Base-by-base conservation (phyloP, 1,140 invertebrate species). In the Liolophura sinensis region DNA sequence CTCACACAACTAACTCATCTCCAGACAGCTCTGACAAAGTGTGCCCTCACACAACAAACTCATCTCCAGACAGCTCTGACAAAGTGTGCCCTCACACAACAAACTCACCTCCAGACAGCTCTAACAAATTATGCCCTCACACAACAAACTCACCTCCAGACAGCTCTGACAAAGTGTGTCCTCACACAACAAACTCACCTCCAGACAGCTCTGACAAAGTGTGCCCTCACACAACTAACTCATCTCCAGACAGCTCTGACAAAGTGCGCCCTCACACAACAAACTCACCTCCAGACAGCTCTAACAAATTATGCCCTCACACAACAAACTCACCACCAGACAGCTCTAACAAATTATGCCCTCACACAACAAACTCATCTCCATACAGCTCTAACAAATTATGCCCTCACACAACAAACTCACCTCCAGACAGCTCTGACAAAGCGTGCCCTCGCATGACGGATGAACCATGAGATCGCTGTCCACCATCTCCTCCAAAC, bases 21-120 rank as follows among this genome's bases (percentile, higher is more conserved):
- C 85, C 31, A 90, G 85, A 76, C 90, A 91, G 40, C 74, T 76
- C 62, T 88, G 84, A 77, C 90, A 91, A 52, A 91, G 85, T 0
- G 88, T 81, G 65, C 89, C 88, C 52, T 83, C 83, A 77, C 89
- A 91, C 40, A 80, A 83, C 7, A 76, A 79, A 68, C 90, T 89
- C 24, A 85, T 85, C 66, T 87, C 86, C 46, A 91, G 78, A 67
- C 88, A 86, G 20, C 78, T 83, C 22, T 89, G 87, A n/a, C n/a
- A n/a, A n/a, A n/a, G n/a, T n/a, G n/a, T n/a, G n/a, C n/a, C n/a
- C n/a, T n/a, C n/a, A n/a, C n/a, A n/a, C n/a, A n/a, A n/a, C 55
- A 86, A 80, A 64, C 84, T 69, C 56, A 90, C 89, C 62, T 90
- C 89, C 20, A 90, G 79, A 71, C 90, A 91, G 65, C 91, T 91